Evolutionary conservation across 2,113 vertebrate species (phyloP), one percentile per base, ranked within the genome.

Genomic region (Alethe diademata): DNA sequence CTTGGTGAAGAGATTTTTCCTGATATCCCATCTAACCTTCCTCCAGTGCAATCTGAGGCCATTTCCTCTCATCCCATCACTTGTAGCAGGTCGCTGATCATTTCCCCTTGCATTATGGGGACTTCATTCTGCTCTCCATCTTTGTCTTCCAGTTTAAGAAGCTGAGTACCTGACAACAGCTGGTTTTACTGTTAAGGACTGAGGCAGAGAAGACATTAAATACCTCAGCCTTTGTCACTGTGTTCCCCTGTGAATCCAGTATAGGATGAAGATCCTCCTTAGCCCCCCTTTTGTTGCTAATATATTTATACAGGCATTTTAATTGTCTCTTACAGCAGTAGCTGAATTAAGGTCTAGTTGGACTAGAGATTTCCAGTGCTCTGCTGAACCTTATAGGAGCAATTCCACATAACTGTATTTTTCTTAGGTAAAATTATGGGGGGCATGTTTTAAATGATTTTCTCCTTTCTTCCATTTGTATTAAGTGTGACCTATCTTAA

Each of bases 401-500:
- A 56, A 24, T 67, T 85, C 86, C 62, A 29, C 45, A 11, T 25
- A 53, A 60, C 4, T 67, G 0, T 20, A 18, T 33, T 66, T 85
- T 86, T 51, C 53, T 14, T 51, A 48, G 11, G 11, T 51, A 65
- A 79, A 80, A 88, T 78, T 40, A 54, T 20, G 80, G 35, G 12
- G 70, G 19, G 19, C 3, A 9, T 19, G 19, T 73, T 86, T 66
- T 67, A 66, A 84, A 78, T 78, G 0, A 58, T 23, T 87, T 14
- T 43, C 19, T 67, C 35, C 28, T 88, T 90, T 72, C 69, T 78
- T 86, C 51, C 5, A 23, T 58, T 85, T 94, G 22, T 90, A 64
- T 79, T 36, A 89, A 84, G 43, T 67, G 71, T 91, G 93, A 88
- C 60, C 42, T 93, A 33, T 83, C 83, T 95, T 92, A 91, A 92